These are phyloP conservation scores for Ceryle rudis DNA, from an alignment of 2,797 vertebrate species.

Conservation along the genomic window DNA sequence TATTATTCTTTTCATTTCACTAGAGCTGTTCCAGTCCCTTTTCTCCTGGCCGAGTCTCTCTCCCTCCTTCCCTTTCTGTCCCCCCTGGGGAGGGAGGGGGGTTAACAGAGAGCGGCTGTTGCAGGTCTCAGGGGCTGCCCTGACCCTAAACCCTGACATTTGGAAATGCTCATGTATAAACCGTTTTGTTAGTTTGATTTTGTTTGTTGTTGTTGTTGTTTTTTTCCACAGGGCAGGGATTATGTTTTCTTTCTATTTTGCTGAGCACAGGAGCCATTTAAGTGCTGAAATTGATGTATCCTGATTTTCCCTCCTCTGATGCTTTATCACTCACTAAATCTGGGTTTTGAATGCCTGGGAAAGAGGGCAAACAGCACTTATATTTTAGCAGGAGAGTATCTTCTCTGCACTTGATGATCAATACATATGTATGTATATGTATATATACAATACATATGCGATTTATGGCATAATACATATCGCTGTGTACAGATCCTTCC, in stretches of 20 bases:
- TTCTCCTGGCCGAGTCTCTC: too few relatives aligned
- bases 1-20: too few relatives aligned
- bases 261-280: not conserved
- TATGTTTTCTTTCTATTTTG: not conserved
- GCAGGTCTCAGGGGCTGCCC: too few relatives aligned
- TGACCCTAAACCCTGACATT: not conserved
- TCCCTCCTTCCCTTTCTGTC: too few relatives aligned
- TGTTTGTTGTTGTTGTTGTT: not conserved
- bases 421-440: too few relatives aligned
- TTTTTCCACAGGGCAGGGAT: not conserved
- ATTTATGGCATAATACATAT: not conserved
- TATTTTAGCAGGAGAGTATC: not conserved
- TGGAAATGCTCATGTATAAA: slow-evolving; percentile 2
- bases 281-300: not conserved
- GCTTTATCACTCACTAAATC: not conserved
- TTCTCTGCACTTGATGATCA: not conserved
- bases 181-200: not conserved
- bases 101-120: too few relatives aligned
- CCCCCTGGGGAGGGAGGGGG: too few relatives aligned
- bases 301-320: not conserved
- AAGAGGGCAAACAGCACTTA: not conserved
- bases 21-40: too few relatives aligned
- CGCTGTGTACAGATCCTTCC: not conserved
- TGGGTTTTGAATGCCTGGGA: not conserved
- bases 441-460: too few relatives aligned